Base-by-base conservation (phyloP, 53 echinoderm and acorn worm species). In the Holothuria leucospilota region DNA sequence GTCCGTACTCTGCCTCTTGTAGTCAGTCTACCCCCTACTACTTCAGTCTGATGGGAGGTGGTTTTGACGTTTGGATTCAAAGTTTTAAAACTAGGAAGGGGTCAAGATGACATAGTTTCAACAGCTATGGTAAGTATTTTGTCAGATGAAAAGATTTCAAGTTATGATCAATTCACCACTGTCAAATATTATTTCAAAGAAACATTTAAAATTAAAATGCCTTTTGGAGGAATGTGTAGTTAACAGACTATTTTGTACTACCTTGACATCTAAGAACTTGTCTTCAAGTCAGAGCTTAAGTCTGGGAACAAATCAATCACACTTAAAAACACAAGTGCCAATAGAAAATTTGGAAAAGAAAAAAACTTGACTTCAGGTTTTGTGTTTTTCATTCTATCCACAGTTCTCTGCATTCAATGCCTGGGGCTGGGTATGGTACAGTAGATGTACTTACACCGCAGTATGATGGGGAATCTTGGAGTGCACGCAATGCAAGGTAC, bases 401-500 rank as follows among this genome's bases (percentile, higher is more conserved):
- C 84, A 83, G 84, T 67, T 83, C 84, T n/a, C 15, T 83, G 41
- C 84, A 83, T 66, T n/a, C 84, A 13, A 67, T 64, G 65, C 65
- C 84, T 1, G 84, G 84, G 67, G 84, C 65, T 49, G 65, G 68
- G 14, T 67, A 66, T 14, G 42, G 65, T 2, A 6, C 18, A 39
- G 84, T 67, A 21, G 84, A 83, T n/a, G 84, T 67, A 6, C 52
- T 83, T 6, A 52, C 68, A 83, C 91, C 91, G 0, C 87, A 87
- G 51, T 91, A 91, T 67, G 93, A 93, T 52, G 89, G 82, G 15
- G 89, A 93, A 90, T 86, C 89, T 24, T 89, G 93, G 89, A 89
- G 90, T 82, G 93, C 86, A 61, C 89, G 89, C 78, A 93, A 93
- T 93, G 89, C 93, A 69, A 93, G 89, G 93, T 93, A 63, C 78